Conservation (phyloP, 2,113 vertebrate species). For the Tragulus kanchil region DNA sequence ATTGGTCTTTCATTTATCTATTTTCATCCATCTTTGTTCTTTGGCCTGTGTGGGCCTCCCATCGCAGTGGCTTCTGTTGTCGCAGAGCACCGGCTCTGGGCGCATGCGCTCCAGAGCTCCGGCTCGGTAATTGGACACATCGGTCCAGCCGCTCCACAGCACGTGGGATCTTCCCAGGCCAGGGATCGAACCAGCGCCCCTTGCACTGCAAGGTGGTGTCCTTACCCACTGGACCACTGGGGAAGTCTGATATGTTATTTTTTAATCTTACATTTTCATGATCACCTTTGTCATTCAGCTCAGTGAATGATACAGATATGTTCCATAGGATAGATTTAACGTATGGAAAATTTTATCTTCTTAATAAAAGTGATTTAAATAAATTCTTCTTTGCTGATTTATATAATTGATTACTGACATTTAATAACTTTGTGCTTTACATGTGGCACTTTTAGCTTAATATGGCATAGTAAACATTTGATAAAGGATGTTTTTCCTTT, state of each 20-base stretch:
- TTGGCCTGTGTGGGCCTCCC: no score
- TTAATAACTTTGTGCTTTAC: conserved; percentile 9
- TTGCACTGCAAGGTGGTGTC: no score
- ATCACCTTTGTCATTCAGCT: conserved; percentile 27
- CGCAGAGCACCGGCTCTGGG: no score
- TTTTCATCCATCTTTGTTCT: no score
- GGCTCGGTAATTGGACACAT: no score
- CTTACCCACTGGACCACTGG: no score
- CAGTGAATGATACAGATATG: not conserved
- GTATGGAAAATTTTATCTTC: not conserved
- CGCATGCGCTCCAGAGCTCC: no score
- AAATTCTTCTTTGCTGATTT: not conserved
- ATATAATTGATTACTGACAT: not conserved
- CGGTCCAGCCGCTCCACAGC: no score
- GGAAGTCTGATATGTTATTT: not conserved
- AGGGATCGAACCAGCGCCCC: no score
- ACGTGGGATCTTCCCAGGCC: no score
- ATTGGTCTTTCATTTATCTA: no score
- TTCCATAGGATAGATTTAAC: not conserved
- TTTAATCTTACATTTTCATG: conserved; percentile 35
- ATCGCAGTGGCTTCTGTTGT: no score
- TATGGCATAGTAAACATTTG: not conserved
- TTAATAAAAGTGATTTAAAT: conserved; percentile 55
- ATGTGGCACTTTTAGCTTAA: conserved; percentile 15
- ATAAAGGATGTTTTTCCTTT: conserved; percentile 29